Percentiles rank a stretch among this genome's conserved stretches.
These are phyloP conservation scores for Siphonodentalium dalli DNA, from an alignment of 2,888 invertebrate species.

Conservation along the genomic window DNA sequence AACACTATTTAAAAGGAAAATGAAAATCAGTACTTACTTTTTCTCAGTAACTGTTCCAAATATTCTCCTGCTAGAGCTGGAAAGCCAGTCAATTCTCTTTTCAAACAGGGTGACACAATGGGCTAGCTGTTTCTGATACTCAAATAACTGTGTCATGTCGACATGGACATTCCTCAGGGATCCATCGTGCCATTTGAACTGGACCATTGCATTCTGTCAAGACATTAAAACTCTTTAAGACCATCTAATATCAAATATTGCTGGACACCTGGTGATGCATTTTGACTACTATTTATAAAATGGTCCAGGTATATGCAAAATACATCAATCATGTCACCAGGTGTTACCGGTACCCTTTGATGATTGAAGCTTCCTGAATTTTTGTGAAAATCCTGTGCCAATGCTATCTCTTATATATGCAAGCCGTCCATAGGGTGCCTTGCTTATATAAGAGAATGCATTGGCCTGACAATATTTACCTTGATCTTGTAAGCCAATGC, in stretches of 20 bases:
- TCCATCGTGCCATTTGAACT: conserved; percentile 66
- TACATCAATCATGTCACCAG: no score
- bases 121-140: conserved; percentile 65
- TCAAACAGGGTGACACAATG: conserved; percentile 61
- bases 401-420: no score
- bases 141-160: conserved; percentile 64
- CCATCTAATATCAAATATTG: no score
- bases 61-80: conserved; percentile 59
- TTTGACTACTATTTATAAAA: neutral
- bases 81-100: conserved; percentile 63
- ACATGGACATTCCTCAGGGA: conserved; percentile 64
- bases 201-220: conserved; percentile 63
- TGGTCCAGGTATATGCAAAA: no score
- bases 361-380: no score
- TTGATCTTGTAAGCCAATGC: no score
- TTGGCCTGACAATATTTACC: no score
- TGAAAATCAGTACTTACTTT: conserved; percentile 45
- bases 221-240: neutral
- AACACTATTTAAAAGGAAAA: neutral
- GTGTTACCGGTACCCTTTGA: no score
- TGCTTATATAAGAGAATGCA: no score
- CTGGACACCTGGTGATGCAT: no score
- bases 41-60: conserved; percentile 64
- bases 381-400: no score
- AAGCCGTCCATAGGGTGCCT: no score